phyloP scores from a whole-genome alignment of 2,888 invertebrate species.

The Lottia gigantea region DNA sequence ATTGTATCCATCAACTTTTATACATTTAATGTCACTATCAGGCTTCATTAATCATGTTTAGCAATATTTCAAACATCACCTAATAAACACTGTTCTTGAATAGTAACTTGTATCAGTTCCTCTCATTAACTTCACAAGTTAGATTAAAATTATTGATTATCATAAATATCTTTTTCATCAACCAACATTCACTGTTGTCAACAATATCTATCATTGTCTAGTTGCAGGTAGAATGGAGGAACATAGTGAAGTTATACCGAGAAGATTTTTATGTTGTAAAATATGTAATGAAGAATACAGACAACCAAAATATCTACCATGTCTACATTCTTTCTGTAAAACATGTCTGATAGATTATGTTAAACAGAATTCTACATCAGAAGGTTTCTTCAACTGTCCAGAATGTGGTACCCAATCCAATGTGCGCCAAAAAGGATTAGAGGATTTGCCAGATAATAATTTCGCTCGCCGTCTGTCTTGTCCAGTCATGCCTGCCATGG shows the following conservation, averaged over 20 bases:
- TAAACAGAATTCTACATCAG: conserved; percentile 12
- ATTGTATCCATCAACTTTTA: too few species aligned
- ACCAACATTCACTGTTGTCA: background rate
- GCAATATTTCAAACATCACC: too few species aligned
- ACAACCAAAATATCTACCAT: conserved; percentile 51
- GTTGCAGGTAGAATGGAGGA: conserved; percentile 33
- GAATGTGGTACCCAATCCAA: conserved; percentile 48
- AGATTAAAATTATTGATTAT: too few species aligned
- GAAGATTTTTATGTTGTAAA: conserved; percentile 54
- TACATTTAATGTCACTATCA: too few species aligned
- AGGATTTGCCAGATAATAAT: conserved; percentile 46
- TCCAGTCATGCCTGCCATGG: conserved; percentile 28
- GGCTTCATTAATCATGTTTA: too few species aligned
- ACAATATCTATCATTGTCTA: background rate
- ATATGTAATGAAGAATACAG: conserved; percentile 56
- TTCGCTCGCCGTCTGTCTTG: conserved; percentile 48
- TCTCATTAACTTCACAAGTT: too few species aligned
- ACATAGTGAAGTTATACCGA: conserved; percentile 52
- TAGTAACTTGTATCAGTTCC: too few species aligned
- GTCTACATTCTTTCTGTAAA: conserved; percentile 45
- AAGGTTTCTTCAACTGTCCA: conserved; percentile 47
- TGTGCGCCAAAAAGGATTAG: conserved; percentile 27
- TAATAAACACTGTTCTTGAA: too few species aligned
- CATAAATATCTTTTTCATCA: background rate
- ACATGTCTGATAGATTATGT: conserved; percentile 29